Base-by-base conservation (phyloP, 2,113 vertebrate species). In the Symphodus melops region DNA sequence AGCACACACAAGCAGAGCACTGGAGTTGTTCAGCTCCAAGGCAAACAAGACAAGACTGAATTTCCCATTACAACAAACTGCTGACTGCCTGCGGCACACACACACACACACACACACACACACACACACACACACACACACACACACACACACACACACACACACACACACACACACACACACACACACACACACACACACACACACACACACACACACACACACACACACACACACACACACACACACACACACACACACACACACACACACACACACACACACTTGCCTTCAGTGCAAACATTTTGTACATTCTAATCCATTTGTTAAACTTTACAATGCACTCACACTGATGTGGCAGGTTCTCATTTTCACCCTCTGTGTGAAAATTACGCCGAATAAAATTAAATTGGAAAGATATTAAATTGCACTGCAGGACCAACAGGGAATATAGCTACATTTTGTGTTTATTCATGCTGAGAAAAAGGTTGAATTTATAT, bases 1-100 rank as follows among this genome's bases (percentile, higher is more conserved):
- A 94, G 93, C 91, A 95, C 93, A 94, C 93, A 93, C 91, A 92
- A 92, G 93, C 92, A 90, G 90, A 89, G 91, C 90, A 87, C 79
- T 78, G 68, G 86, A 91, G 89, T 91, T 90, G 88, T 90, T 91
- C 92, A 85, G 91, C 93, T 93, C 90, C 86, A 73, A 93, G 91
- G 89, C 91, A 93, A 93, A 94, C 90, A 89, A 92, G 90, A 90
- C 86, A 84, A 85, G 85, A 92, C 89, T 88, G 88, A 88, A 90
- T 89, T 89, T 90, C 87, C 86, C 89, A 87, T 93, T 92, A 90
- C 89, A 92, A 90, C 86, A 88, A 82, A 92, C 85, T 89, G 89
- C 86, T 79, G 83, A 87, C 68, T 79, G 92, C 91, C 89, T 79
- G 79, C 62, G 61, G 92, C 89, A 85, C 71, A 82, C 76, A 55